Evolutionary conservation across 2,888 invertebrate species (phyloP), one percentile per base, ranked within the genome.

Genomic region (Andrena minutula): DNA sequence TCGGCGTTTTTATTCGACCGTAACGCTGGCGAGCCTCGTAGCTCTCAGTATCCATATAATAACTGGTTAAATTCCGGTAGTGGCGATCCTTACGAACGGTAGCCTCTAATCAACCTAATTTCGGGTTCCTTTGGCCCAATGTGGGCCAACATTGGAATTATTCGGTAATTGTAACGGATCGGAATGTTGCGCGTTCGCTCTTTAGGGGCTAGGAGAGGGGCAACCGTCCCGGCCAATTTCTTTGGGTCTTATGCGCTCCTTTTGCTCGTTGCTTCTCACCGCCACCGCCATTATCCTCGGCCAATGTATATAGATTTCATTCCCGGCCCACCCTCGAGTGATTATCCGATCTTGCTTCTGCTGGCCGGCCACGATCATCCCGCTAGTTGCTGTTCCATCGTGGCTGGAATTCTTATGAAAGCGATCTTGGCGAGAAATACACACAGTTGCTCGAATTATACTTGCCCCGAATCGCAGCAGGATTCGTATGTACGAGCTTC

Each of bases 101-200:
- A 94, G 94, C 93, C 93, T 92, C 93, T 94, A 93, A 94, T 94
- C 94, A 93, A 92, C 89, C 92, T 94, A 94, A 94, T 94, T 93
- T 90, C 88, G 87, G 93, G 93, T 92, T 93, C 84, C 90, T 89
- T 87, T 89, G 79, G 85, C 87, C 89, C 90, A 89, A 91, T 90
- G 89, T 91, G 89, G 91, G 87, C 89, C 92, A 91, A 90, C 92
- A 90, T 91, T 90, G 90, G 89, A 93, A 93, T 93, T 93, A 93
- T 93, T 93, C 88, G 90, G 92, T 93, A 93, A 93, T 94, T 92
- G 92, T 93, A 93, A 93, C 90, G 90, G 92, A 93, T 93, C 85
- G 92, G 92, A 93, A 93, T 93, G 91, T 92, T 91, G 90, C 89
- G 88, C 90, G 84, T 87, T 88, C 88, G 82, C 82, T 87, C 89